Percentiles rank a stretch among this genome's conserved stretches.
Conservation (phyloP, 1,140 invertebrate species). For the Anadara kagoshimensis region DNA sequence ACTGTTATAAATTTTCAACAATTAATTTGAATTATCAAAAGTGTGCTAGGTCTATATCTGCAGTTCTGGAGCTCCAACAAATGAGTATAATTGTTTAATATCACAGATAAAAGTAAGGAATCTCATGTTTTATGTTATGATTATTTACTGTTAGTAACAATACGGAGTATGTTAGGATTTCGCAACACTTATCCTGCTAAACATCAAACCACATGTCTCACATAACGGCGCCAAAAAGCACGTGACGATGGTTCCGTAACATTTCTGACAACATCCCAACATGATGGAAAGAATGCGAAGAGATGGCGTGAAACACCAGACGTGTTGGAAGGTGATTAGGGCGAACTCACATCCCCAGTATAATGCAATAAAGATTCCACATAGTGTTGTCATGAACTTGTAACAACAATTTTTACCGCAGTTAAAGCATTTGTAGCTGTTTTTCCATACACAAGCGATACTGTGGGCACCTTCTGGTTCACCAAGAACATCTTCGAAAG, state of each 20-base stretch:
- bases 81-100: no score
- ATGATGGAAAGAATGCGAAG: conserved; percentile 24
- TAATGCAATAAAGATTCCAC: conserved; percentile 81
- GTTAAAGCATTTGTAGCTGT: conserved; percentile 82
- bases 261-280: conserved; percentile 13
- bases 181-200: conserved; percentile 9
- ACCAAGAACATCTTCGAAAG: conserved; percentile 40
- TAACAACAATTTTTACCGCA: conserved; percentile 83
- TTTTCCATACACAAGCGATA: conserved; percentile 83
- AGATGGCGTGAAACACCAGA: conserved; percentile 72
- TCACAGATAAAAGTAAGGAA: no score
- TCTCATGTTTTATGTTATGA: no score
- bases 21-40: no score
- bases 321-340: conserved; percentile 79
- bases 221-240: conserved; percentile 36
- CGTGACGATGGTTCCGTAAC: conserved; percentile 6
- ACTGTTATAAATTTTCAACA: no score
- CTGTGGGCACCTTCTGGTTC: conserved; percentile 76
- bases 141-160: no score
- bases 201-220: conserved; percentile 6
- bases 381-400: conserved; percentile 80
- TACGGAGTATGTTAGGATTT: no score
- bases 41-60: no score
- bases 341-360: conserved; percentile 84
- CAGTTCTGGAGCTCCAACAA: no score